Conservation (phyloP, 2,888 invertebrate species). For the Agrilus biguttatus region DNA sequence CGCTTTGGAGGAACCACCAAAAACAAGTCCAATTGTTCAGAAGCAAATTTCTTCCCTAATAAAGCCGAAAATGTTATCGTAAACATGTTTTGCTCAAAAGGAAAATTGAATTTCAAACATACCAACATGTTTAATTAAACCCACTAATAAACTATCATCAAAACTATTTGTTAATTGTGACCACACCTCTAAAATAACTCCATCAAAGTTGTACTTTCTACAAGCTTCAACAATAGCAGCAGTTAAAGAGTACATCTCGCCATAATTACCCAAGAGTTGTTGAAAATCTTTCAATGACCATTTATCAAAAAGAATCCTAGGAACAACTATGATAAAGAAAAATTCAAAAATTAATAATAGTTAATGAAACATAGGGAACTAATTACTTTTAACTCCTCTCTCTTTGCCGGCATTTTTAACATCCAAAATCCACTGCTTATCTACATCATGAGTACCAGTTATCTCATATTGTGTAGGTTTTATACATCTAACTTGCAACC, state of each 20-base stretch:
- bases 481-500: slow-evolving; percentile 71
- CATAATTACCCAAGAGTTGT: slow-evolving; percentile 50
- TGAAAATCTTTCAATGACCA: slow-evolving; percentile 67
- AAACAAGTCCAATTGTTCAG: slow-evolving; percentile 46
- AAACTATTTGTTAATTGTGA: slow-evolving; percentile 61
- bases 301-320: slow-evolving; percentile 77
- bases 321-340: slow-evolving; percentile 49
- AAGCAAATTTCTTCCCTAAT: slow-evolving; percentile 41
- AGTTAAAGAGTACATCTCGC: slow-evolving; percentile 52
- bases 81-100: background rate
- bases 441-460: slow-evolving; percentile 68
- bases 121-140: slow-evolving; percentile 51
- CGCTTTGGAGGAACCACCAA: slow-evolving; percentile 69
- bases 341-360: background rate
- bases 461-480: slow-evolving; percentile 48
- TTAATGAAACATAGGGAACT: background rate
- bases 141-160: slow-evolving; percentile 39
- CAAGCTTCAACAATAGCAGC: slow-evolving; percentile 53
- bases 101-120: slow-evolving; percentile 17
- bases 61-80: background rate
- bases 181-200: slow-evolving; percentile 83
- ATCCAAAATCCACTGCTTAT: slow-evolving; percentile 66
- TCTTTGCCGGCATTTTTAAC: slow-evolving; percentile 44
- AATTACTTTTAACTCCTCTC: slow-evolving; percentile 43
- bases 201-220: slow-evolving; percentile 71